Evolutionary conservation across 2,888 invertebrate genomes (phyloP), one percentile per base, ranked within the genome.

Genomic region (Thereva nobilitata): DNA sequence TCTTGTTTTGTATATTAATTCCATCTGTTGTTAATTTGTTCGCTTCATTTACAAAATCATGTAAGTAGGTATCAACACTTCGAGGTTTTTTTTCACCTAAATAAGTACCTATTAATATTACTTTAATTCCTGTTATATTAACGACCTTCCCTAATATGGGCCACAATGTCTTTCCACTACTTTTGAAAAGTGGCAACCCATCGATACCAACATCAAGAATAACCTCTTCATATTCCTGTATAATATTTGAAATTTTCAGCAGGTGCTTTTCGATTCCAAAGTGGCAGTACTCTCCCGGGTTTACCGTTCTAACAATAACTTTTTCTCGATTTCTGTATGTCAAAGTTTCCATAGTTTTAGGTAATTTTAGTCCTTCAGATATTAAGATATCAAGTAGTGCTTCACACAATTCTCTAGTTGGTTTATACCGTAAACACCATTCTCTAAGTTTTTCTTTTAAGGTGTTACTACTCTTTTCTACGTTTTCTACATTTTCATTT

Each of bases 111-210:
- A 57, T 64, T 10, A 66, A 53, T 50, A 68, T 57, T 12, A 68
- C 55, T 34, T 53, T 42, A 38, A 66, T 61, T 34, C 68, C 64
- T 42, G 41, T 45, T 9, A 64, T 52, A 64, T 70, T 70, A 9
- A 64, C 37, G 9, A 70, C 23, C 54, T 61, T 66, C 35, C 66
- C 57, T 44, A 71, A 63, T 52, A 71, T 69, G 52, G 68, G 67
- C 70, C 68, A 70, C 35, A 70, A 65, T 57, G 67, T 63, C 3
- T 37, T 8, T 40, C 57, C 68, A 34, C 69, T 69, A 52, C 70
- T 70, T 52, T 67, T 70, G 41, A 66, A 70, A 45, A 68, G 38
- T 8, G 68, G 69, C n/a, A 70, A 52, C 7, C 69, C 70, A 35
- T 69, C 69, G 9, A 69, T 55, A 54, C 66, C 67, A 10, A 71